phyloP scores from a whole-genome alignment of 2,113 vertebrate species.

The Machaerirhynchus nigripectus region DNA sequence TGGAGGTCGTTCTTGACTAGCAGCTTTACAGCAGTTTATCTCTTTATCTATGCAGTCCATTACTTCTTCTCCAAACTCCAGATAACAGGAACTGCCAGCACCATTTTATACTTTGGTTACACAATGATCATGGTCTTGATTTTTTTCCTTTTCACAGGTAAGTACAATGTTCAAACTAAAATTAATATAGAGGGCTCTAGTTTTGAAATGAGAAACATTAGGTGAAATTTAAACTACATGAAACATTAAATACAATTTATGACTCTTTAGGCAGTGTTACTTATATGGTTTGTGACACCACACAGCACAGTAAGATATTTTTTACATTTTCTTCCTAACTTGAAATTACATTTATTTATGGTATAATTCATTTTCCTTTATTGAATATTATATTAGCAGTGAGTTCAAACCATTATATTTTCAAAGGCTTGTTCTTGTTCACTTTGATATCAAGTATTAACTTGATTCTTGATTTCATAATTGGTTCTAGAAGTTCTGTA shows the following conservation, averaged over 20 bases:
- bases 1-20: conserved; percentile 89
- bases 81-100: conserved; percentile 81
- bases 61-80: conserved; percentile 88
- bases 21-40: conserved; percentile 87
- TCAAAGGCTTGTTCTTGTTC: not conserved
- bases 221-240: not conserved
- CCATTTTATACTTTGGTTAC: conserved; percentile 88
- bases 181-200: not conserved
- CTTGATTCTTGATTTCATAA: not conserved
- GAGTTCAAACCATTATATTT: not conserved
- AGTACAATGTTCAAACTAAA: not conserved
- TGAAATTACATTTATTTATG: not conserved
- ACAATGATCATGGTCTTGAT: conserved; percentile 86
- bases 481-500: not conserved
- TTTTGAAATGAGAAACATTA: not conserved
- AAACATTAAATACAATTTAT: not conserved
- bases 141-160: conserved; percentile 89
- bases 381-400: not conserved
- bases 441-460: not conserved
- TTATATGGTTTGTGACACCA: not conserved
- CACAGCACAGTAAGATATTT: not conserved
- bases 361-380: not conserved
- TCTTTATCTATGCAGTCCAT: conserved; percentile 84
- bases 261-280: not conserved
- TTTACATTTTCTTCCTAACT: not conserved